Evolutionary conservation across 2,113 vertebrate genomes (phyloP).

Genomic region (Machaerirhynchus nigripectus): DNA sequence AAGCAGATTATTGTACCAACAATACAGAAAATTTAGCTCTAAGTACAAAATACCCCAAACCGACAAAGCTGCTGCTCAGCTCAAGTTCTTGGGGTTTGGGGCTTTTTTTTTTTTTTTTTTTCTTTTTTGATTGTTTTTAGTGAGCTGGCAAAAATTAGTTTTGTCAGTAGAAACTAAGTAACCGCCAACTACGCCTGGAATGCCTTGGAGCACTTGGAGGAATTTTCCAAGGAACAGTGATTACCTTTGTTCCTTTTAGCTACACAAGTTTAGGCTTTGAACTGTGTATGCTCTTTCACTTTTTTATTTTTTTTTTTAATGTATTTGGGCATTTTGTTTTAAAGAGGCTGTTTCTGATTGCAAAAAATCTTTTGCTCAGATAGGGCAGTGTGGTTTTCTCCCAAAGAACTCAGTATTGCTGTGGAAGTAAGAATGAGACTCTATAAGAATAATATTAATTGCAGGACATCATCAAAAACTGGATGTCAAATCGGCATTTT

Average conservation of each 20-base stretch:
- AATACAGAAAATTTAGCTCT: not conserved
- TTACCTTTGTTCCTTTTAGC: conserved; percentile 49
- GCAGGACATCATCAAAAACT: not conserved
- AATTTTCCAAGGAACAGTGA: conserved; percentile 55
- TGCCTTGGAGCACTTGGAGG: conserved; percentile 14
- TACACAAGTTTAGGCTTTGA: not conserved
- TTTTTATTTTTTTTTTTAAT: no score
- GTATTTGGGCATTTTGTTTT: not conserved
- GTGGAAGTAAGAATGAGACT: not conserved
- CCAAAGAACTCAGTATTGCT: not conserved
- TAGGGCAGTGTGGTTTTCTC: not conserved
- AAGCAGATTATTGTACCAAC: conserved; percentile 11
- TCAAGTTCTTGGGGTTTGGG: fast-evolving
- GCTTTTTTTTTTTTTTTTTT: not conserved
- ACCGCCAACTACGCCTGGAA: conserved; percentile 32
- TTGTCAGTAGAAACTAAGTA: conserved; percentile 39
- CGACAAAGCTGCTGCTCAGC: not conserved
- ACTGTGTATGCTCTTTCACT: not conserved
- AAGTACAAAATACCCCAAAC: not conserved
- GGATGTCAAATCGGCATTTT: not conserved
- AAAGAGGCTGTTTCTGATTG: not conserved
- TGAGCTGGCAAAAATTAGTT: conserved; percentile 31
- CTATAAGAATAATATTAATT: not conserved
- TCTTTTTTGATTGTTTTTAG: not conserved
- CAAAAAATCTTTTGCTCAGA: not conserved